phyloP scores from a whole-genome alignment of 2,797 vertebrate genomes.

The Hippocampus kuda region DNA sequence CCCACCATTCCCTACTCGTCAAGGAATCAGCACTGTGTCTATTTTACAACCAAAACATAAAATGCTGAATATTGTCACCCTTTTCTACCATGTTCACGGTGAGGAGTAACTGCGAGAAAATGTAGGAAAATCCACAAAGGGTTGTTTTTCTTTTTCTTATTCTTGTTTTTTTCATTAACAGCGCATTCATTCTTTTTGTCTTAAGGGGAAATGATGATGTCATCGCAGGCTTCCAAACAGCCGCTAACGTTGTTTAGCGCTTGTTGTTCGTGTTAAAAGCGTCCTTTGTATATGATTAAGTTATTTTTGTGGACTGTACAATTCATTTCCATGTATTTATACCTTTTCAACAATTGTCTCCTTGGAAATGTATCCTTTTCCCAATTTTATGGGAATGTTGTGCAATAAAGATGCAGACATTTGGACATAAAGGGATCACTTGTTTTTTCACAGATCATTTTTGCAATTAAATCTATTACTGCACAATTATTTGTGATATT shows the following conservation, averaged over 20 bases:
- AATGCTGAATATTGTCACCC: slow-evolving; percentile 62
- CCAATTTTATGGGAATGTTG: slow-evolving; percentile 98
- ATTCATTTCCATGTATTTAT: slow-evolving; percentile 78
- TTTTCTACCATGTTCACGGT: slow-evolving; percentile 40
- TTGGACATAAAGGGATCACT: background rate
- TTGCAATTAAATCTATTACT: background rate
- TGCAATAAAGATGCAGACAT: slow-evolving; percentile 90
- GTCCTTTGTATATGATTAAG: slow-evolving; percentile 72
- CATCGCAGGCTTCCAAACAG: slow-evolving; percentile 30
- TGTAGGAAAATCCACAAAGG: background rate
- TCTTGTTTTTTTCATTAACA: background rate
- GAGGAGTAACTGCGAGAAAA: background rate
- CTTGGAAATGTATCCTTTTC: slow-evolving; percentile 74
- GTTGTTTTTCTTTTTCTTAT: background rate
- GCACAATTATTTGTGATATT: too few species aligned
- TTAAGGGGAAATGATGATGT: background rate
- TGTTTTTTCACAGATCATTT: background rate
- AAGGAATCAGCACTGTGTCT: slow-evolving; percentile 32
- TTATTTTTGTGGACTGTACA: slow-evolving; percentile 88
- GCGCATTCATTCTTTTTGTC: background rate
- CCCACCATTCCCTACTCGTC: background rate
- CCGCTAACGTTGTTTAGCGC: slow-evolving; percentile 4
- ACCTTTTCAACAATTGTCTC: slow-evolving; percentile 81
- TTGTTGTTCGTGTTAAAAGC: slow-evolving; percentile 10
- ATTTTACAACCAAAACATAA: slow-evolving; percentile 42